phyloP scores from a whole-genome alignment of 2,797 vertebrate genomes.

The Hylomyscus alleni region DNA sequence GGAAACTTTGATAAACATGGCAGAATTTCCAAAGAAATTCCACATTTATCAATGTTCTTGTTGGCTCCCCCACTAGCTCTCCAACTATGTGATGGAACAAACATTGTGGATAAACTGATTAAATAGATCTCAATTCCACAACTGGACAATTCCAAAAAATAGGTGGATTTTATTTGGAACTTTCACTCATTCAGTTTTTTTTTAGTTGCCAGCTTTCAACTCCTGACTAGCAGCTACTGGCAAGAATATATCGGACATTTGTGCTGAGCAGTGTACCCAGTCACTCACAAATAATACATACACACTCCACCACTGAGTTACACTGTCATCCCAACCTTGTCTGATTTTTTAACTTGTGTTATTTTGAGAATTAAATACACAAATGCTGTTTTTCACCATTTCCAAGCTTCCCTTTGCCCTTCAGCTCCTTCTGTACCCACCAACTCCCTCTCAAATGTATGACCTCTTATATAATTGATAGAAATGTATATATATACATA shows the following conservation, averaged over 20 bases:
- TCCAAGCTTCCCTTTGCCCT: not conserved
- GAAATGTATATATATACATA: not conserved
- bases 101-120: constrained; percentile 3
- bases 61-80: not conserved
- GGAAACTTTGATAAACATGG: not conserved
- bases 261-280: not conserved
- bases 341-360: not conserved
- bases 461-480: not conserved
- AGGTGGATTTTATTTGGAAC: not conserved
- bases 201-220: not conserved
- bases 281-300: not conserved
- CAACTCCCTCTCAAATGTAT: not conserved
- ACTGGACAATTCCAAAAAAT: not conserved
- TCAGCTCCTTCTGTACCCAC: not conserved
- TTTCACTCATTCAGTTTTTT: constrained; percentile 30
- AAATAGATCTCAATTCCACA: not conserved
- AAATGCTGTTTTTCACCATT: not conserved
- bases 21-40: not conserved
- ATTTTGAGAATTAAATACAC: not conserved
- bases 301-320: too few species aligned
- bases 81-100: not conserved
- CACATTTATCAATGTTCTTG: not conserved
- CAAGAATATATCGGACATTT: not conserved
- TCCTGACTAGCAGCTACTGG: not conserved
- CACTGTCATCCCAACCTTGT: not conserved